A percentile compares a stretch with the other conserved stretches of the same genome.
phyloP scores from a whole-genome alignment of 2,888 invertebrate genomes.

The Gasteruption jaculator region DNA sequence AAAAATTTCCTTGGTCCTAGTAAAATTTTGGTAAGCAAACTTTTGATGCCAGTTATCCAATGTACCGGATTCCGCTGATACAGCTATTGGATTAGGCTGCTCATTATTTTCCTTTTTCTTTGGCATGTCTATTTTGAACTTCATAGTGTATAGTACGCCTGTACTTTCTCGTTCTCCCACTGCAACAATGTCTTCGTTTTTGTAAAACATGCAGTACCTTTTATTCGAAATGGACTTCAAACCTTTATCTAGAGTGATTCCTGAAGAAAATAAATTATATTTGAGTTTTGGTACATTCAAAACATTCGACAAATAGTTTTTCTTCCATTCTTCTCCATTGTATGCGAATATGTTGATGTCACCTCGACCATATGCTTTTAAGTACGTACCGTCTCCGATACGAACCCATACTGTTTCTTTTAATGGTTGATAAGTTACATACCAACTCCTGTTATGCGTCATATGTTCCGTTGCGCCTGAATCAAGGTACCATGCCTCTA shows the following conservation, averaged over 20 bases:
- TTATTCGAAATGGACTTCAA: slow-evolving; percentile 17
- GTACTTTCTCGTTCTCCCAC: slow-evolving; percentile 12
- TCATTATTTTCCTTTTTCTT: too few species aligned
- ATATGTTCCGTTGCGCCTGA: slow-evolving; percentile 28
- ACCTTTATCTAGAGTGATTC: slow-evolving; percentile 19
- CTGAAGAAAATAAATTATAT: slow-evolving; percentile 1
- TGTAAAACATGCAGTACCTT: neutral
- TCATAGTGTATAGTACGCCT: slow-evolving; percentile 12
- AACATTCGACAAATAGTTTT: slow-evolving; percentile 16
- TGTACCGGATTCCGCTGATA: slow-evolving; percentile 7
- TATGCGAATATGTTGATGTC: slow-evolving; percentile 22
- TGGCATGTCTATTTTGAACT: neutral
- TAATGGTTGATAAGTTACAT: slow-evolving; percentile 13
- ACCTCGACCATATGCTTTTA: slow-evolving; percentile 19
- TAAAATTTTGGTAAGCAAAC: slow-evolving; percentile 26
- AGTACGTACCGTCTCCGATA: slow-evolving; percentile 18
- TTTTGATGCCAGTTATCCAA: slow-evolving; percentile 27
- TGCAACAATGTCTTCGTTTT: slow-evolving; percentile 2
- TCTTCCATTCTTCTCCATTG: slow-evolving; percentile 19
- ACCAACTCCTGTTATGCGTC: slow-evolving; percentile 21
- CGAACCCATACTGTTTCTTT: neutral
- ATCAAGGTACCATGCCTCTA: slow-evolving; percentile 15
- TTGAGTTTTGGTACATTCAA: slow-evolving; percentile 1
- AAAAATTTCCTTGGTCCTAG: slow-evolving; percentile 23
- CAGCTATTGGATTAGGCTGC: slow-evolving; percentile 5